phyloP scores from a whole-genome alignment of 2,888 invertebrate species.

The Chymomyza amoena region DNA sequence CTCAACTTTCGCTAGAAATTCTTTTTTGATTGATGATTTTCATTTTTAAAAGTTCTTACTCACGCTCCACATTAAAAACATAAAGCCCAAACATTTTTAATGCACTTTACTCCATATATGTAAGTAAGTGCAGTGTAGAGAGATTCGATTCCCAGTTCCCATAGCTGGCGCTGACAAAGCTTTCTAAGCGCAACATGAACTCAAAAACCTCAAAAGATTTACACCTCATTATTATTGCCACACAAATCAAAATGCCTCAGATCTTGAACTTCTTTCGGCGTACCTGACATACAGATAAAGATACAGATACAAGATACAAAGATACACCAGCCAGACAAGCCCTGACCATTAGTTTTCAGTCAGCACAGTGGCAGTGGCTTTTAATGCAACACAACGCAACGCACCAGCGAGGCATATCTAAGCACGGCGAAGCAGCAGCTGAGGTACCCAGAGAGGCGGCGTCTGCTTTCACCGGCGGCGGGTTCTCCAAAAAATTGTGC shows the following conservation, averaged over 20 bases:
- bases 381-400: background rate
- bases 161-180: background rate
- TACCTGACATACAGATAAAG: background rate
- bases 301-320: background rate
- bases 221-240: background rate
- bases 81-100: too few species aligned
- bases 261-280: background rate
- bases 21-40: too few species aligned
- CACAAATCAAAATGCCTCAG: background rate
- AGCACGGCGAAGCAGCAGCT: background rate
- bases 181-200: conserved; percentile 1
- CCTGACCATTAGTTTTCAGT: background rate
- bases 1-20: too few species aligned
- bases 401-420: background rate
- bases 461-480: conserved; percentile 30
- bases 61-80: too few species aligned
- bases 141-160: background rate
- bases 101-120: too few species aligned
- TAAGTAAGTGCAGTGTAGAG: background rate
- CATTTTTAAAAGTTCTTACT: too few species aligned
- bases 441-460: too few species aligned
- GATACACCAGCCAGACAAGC: background rate
- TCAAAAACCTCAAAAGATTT: background rate
- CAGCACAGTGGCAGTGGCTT: background rate
- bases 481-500: conserved; percentile 42